Evolutionary conservation across 2,888 invertebrate species (phyloP), one percentile per base, ranked within the genome.

Genomic region (Chesias legatella): DNA sequence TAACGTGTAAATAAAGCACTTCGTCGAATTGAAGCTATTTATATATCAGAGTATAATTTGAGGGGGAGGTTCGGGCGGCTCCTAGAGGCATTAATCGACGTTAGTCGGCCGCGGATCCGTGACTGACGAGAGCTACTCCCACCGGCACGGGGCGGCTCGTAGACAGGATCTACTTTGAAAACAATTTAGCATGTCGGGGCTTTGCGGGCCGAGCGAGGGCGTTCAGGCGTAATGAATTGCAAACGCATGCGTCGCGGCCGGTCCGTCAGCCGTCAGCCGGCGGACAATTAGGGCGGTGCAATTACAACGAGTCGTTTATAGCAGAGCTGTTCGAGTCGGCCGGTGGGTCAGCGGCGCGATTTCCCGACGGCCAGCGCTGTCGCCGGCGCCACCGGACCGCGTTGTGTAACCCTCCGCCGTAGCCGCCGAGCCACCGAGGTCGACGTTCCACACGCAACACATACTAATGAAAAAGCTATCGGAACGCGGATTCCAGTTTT

Each of bases 341-440:
- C 76, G 83, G 72, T 84, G 79, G 85, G 85, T 85, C 85, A 84
- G 66, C 76, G 71, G 66, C 74, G 79, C 81, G 75, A 77, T 82
- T 82, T 79, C 79, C 81, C 82, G 81, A 68, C 78, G 64, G 58
- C 66, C 20, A 10, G 20, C 25, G 26, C 43, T 32, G 39, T 38
- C 28, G 30, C 73, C 77, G 84, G 86, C 85, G 85, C 86, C 84
- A 77, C 53, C 63, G 53, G 49, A 57, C 62, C 51, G 60, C 61
- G 75, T 85, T 84, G 83, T 83, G 86, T 79, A 84, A 85, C 74
- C 67, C 63, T 71, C 68, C 73, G 66, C 53, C 61, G 78, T 73
- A 73, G 72, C 65, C 65, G 64, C 60, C 56, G 65, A 63, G 67
- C 64, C 60, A 67, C 53, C 73, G 79, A 83, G 86, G 84, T 83